Conservation (phyloP, 2,797 vertebrate genomes). For the Mus minutoides region DNA sequence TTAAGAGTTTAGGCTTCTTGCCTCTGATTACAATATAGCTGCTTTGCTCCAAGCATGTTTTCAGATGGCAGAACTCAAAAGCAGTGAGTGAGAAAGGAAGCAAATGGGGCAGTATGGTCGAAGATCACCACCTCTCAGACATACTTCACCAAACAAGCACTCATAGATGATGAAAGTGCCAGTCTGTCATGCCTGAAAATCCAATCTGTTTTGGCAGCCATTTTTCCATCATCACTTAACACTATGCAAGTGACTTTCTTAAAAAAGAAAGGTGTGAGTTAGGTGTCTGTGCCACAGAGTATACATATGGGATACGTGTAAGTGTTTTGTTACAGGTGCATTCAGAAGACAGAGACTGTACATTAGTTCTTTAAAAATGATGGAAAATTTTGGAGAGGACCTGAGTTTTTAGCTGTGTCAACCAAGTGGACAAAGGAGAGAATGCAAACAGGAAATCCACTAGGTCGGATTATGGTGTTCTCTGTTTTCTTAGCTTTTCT, state of each 20-base stretch:
- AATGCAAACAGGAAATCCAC: slow-evolving; percentile 28
- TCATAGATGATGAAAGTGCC: neutral
- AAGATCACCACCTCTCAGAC: neutral
- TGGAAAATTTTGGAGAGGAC: slow-evolving; percentile 35
- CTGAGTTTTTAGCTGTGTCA: slow-evolving; percentile 40
- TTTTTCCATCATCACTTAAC: slow-evolving; percentile 13
- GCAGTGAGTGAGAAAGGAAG: neutral
- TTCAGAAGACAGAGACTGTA: slow-evolving; percentile 15
- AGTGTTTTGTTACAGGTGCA: neutral
- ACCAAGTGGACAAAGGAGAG: neutral
- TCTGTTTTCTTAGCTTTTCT: slow-evolving; percentile 18
- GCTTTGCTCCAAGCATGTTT: slow-evolving; percentile 17
- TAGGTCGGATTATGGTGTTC: neutral
- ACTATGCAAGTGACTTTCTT: neutral
- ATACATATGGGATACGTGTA: neutral
- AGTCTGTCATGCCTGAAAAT: neutral
- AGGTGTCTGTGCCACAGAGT: neutral
- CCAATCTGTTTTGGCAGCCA: neutral
- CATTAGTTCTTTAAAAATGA: slow-evolving; percentile 49
- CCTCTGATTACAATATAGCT: neutral
- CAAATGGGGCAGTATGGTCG: neutral
- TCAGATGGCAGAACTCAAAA: slow-evolving; percentile 38
- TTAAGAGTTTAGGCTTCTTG: neutral
- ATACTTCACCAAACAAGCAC: slow-evolving; percentile 21
- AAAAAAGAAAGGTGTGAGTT: neutral